Base-by-base conservation (phyloP, 2,888 invertebrate species). In the Gortyna flavago region DNA sequence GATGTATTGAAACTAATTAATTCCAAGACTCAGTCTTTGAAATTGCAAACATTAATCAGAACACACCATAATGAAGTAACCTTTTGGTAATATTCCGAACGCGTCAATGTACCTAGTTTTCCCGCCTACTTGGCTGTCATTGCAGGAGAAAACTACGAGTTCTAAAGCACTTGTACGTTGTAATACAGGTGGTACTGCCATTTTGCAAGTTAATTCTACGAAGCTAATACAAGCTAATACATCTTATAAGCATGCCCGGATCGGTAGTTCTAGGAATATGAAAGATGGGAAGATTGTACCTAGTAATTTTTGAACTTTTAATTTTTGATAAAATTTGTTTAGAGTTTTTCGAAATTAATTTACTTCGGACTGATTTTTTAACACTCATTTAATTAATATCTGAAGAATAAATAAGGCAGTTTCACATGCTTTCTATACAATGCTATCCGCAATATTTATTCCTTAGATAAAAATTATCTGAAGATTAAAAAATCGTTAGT, bases 201-300 rank as follows among this genome's bases (percentile, higher is more conserved):
- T 87, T 89, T 85, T 88, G 81, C 77, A 84, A 87, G 85, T 80
- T 85, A 89, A 89, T 89, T 85, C 83, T n/a, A 67, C 62, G 79
- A 72, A 80, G 79, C 75, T 83, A 84, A 77, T 81, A 76, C 70
- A 72, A 80, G 78, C 74, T 83, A 84, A 79, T 81, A 79, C 67
- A 81, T 84, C 64, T 81, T 82, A 87, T 87, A 86, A 82, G 83
- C 84, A 86, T 83, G 75, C 70, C 38, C 21, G 48, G 79, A 72
- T 67, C 57, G 68, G 67, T 67, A 18, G 79, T 48, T 59, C 54
- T 32, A 32, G 41, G 73, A 62, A 72, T 48, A 77, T 66, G 8
- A 13, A 29, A 51, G 18, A 67, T 54, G 48, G 16, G 18, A 32
- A 11, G 29, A 18, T 13, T 41, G 16, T 35, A 21, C 44, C 44